Evolutionary conservation across 2,888 invertebrate genomes (phyloP).

Genomic region (Xylocampa areola): DNA sequence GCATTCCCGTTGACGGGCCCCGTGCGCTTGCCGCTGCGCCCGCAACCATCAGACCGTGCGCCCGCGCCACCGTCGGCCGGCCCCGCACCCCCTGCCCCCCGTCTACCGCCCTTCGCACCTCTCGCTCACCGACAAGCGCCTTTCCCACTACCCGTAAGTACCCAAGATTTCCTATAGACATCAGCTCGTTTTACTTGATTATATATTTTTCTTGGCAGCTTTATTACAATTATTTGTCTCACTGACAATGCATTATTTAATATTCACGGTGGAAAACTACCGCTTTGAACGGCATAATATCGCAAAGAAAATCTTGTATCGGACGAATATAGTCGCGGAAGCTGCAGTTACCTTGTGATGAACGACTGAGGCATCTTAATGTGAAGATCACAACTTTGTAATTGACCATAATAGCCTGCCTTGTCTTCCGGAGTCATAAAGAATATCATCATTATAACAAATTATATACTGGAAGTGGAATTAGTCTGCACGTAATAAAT

Average conservation of each 20-base stretch:
- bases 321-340: conserved; percentile 36
- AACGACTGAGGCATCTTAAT: conserved; percentile 54
- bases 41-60: conserved; percentile 78
- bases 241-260: conserved; percentile 10
- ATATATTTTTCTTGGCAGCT: background rate
- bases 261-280: conserved; percentile 30
- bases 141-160: conserved; percentile 84
- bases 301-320: conserved; percentile 29
- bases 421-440: conserved; percentile 49
- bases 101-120: conserved; percentile 73
- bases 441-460: conserved; percentile 46
- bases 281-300: conserved; percentile 19
- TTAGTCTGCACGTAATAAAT: conserved; percentile 31
- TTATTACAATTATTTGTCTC: conserved; percentile 7
- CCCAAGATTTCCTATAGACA: background rate
- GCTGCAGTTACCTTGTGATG: conserved; percentile 40
- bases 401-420: conserved; percentile 49
- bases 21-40: conserved; percentile 82
- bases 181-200: background rate
- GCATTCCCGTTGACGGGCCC: conserved; percentile 87
- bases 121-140: conserved; percentile 73
- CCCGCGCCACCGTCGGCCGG: conserved; percentile 64
- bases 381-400: conserved; percentile 49
- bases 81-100: conserved; percentile 72
- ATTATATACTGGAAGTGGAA: conserved; percentile 39